A percentile compares a stretch with the other conserved stretches of the same genome.
Conservation (phyloP, 2,113 vertebrate species). For the Ophiodon elongatus region DNA sequence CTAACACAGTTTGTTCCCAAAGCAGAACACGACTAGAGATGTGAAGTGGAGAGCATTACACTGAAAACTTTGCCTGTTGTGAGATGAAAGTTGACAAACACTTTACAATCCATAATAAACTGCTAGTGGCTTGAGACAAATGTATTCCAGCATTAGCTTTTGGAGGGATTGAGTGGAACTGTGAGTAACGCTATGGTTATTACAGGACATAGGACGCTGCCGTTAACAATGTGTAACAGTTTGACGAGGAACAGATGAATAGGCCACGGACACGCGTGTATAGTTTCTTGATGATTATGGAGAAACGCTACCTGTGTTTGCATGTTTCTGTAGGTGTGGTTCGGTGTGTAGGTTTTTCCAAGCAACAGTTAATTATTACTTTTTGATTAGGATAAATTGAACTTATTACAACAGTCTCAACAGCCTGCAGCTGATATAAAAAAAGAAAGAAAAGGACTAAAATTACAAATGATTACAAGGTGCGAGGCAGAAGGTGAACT, state of each 20-base stretch:
- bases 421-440: background rate
- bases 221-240: constrained; percentile 25
- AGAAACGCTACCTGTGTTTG: constrained; percentile 42
- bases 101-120: background rate
- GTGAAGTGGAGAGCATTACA: constrained; percentile 18
- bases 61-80: background rate
- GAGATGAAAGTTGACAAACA: constrained; percentile 22
- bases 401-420: constrained; percentile 1
- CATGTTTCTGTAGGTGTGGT: constrained; percentile 23
- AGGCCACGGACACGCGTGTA: constrained; percentile 37
- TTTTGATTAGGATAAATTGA: constrained; percentile 13
- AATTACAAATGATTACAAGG: background rate
- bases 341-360: constrained; percentile 26
- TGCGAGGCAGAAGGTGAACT: background rate
- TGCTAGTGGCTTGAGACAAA: background rate
- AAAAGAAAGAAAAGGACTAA: background rate
- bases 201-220: constrained; percentile 20
- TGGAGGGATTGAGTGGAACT: background rate
- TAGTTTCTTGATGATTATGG: constrained; percentile 35
- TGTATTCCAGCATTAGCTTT: background rate
- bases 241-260: constrained; percentile 51
- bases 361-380: background rate
- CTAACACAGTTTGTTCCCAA: constrained; percentile 25
- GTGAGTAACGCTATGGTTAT: constrained; percentile 17
- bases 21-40: constrained; percentile 34